phyloP scores from a whole-genome alignment of 2,797 vertebrate species.

The Phataginus tricuspis region DNA sequence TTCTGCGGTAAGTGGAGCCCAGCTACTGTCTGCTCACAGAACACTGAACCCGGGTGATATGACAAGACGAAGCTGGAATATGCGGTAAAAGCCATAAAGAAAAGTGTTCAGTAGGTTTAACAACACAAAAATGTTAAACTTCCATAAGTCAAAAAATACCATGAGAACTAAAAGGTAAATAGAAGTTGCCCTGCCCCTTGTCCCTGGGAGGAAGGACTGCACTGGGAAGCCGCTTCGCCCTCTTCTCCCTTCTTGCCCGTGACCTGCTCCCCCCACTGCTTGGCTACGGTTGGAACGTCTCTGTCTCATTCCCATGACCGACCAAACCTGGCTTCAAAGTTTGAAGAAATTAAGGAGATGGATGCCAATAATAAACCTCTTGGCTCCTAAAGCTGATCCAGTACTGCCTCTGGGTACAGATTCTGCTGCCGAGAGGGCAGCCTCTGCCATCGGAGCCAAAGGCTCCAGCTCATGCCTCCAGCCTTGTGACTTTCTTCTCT shows the following conservation, averaged over 20 bases:
- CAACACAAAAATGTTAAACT: not conserved
- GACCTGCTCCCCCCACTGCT: not conserved
- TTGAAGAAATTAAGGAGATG: slow-evolving; percentile 91
- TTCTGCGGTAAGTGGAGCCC: not conserved
- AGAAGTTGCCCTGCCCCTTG: not conserved
- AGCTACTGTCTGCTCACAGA: not conserved
- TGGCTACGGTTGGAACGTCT: not conserved
- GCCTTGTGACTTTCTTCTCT: not conserved
- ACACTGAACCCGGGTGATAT: not conserved
- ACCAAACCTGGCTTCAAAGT: slow-evolving; percentile 92
- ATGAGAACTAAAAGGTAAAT: not conserved
- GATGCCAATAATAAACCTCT: slow-evolving; percentile 93
- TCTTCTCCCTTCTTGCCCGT: not conserved
- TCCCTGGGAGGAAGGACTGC: not conserved
- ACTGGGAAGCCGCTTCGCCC: not conserved
- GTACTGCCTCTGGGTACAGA: not conserved
- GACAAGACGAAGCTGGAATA: not conserved
- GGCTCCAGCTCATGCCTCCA: not conserved
- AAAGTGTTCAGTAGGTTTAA: not conserved
- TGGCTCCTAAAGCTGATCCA: not conserved
- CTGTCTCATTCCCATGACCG: slow-evolving; percentile 81
- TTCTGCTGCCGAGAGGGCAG: not conserved
- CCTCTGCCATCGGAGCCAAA: not conserved
- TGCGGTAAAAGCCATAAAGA: not conserved
- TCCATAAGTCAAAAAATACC: not conserved